Conservation (phyloP, 2,888 invertebrate genomes). For the Rhingia rostrata region DNA sequence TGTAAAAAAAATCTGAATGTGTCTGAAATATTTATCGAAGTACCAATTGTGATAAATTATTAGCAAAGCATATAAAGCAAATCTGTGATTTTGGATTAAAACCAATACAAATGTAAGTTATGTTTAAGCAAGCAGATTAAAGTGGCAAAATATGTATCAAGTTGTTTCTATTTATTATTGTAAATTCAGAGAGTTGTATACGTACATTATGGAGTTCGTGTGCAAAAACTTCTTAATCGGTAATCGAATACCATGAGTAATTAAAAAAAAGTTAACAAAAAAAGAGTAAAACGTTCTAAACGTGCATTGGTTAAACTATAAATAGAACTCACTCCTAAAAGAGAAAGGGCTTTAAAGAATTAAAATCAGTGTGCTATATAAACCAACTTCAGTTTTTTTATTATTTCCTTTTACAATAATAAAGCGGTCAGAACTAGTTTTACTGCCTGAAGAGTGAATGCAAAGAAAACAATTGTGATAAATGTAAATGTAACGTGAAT, state of each 20-base stretch:
- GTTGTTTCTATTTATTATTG: background rate
- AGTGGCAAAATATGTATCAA: background rate
- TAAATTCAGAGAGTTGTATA: background rate
- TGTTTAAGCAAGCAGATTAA: background rate
- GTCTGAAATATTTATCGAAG: constrained; percentile 45
- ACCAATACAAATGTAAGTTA: constrained; percentile 40
- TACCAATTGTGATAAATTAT: constrained; percentile 43
- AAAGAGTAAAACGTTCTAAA: background rate
- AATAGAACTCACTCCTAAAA: constrained; percentile 30
- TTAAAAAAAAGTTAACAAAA: constrained; percentile 2
- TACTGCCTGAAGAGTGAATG: constrained; percentile 37
- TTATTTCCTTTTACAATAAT: constrained; percentile 7
- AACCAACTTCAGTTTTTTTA: background rate
- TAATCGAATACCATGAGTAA: background rate
- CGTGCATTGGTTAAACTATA: background rate
- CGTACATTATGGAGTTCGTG: constrained; percentile 10
- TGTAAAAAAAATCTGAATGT: constrained; percentile 32
- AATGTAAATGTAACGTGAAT: constrained; percentile 29
- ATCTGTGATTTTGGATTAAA: constrained; percentile 37
- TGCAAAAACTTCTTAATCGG: constrained; percentile 17
- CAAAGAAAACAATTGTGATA: constrained; percentile 39
- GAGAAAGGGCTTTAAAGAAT: constrained; percentile 32
- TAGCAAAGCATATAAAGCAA: constrained; percentile 8
- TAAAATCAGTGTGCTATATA: constrained; percentile 14
- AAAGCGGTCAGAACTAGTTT: constrained; percentile 59